Evolutionary conservation across 1,140 invertebrate species (phyloP).

Genomic region (Euglossa dilemma): DNA sequence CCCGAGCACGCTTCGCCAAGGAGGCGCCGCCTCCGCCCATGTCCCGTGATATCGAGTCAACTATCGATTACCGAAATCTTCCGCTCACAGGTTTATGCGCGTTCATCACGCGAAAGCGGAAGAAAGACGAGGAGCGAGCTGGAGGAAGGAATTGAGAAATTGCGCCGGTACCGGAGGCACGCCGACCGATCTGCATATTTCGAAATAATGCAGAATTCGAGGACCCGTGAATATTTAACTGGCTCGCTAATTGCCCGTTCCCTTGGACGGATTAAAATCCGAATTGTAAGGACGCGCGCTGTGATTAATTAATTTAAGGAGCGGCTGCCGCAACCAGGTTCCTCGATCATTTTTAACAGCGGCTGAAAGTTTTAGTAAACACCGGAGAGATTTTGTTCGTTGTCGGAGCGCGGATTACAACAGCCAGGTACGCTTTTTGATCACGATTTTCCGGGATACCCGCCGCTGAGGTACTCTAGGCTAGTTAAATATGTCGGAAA

Average conservation of each 20-base stretch:
- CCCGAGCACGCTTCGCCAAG: background rate
- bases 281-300: background rate
- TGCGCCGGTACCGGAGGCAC: background rate
- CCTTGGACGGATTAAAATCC: background rate
- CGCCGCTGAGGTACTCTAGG: too few relatives aligned
- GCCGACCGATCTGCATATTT: conserved; percentile 5
- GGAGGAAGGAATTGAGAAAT: background rate
- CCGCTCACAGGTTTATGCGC: conserved; percentile 7
- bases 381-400: too few relatives aligned
- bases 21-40: background rate
- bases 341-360: background rate
- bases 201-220: conserved; percentile 23
- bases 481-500: too few relatives aligned
- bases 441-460: too few relatives aligned
- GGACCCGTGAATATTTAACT: conserved; percentile 11
- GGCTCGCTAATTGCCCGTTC: background rate
- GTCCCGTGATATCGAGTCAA: conserved; percentile 17
- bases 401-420: too few relatives aligned
- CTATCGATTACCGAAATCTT: conserved; percentile 50
- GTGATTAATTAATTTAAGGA: background rate
- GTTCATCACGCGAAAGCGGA: background rate
- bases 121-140: background rate
- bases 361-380: too few relatives aligned
- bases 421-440: too few relatives aligned
- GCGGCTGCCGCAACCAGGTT: background rate